Percentiles rank a stretch among this genome's conserved stretches.
Conservation (phyloP, 1,140 invertebrate genomes). For the Gerris buenoi region DNA sequence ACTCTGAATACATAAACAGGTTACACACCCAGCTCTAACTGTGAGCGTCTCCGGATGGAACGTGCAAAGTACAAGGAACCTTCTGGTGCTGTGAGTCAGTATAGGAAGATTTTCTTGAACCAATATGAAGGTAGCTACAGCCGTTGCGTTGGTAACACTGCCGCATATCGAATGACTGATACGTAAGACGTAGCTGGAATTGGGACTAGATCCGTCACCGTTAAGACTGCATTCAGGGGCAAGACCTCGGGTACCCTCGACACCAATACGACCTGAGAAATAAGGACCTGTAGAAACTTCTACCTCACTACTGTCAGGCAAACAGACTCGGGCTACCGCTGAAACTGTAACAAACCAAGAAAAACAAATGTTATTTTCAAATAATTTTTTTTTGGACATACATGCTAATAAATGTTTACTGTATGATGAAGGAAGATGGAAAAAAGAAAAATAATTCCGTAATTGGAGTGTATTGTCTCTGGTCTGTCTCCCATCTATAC, state of each 20-base stretch:
- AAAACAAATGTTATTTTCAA: no score
- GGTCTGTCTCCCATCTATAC: no score
- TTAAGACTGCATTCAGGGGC: slow-evolving; percentile 29
- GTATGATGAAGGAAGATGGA: no score
- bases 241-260: slow-evolving; percentile 46
- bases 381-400: no score
- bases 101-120: slow-evolving; percentile 67
- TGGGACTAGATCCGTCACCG: slow-evolving; percentile 38
- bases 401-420: no score
- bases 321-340: slow-evolving; percentile 53
- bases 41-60: slow-evolving; percentile 64
- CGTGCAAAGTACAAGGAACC: slow-evolving; percentile 61
- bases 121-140: slow-evolving; percentile 58
- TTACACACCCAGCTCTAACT: slow-evolving; percentile 44
- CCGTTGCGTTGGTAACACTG: slow-evolving; percentile 51
- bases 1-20: background rate
- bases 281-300: slow-evolving; percentile 62
- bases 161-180: slow-evolving; percentile 60
- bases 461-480: no score
- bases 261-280: slow-evolving; percentile 56
- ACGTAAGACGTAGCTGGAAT: slow-evolving; percentile 50
- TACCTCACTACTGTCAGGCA: slow-evolving; percentile 58
- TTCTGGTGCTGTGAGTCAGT: slow-evolving; percentile 58
- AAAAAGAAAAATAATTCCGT: no score
- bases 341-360: slow-evolving; percentile 50